These are phyloP conservation scores for Cryptosula pallasiana DNA, from an alignment of 2,888 invertebrate genomes.

Conservation along the genomic window DNA sequence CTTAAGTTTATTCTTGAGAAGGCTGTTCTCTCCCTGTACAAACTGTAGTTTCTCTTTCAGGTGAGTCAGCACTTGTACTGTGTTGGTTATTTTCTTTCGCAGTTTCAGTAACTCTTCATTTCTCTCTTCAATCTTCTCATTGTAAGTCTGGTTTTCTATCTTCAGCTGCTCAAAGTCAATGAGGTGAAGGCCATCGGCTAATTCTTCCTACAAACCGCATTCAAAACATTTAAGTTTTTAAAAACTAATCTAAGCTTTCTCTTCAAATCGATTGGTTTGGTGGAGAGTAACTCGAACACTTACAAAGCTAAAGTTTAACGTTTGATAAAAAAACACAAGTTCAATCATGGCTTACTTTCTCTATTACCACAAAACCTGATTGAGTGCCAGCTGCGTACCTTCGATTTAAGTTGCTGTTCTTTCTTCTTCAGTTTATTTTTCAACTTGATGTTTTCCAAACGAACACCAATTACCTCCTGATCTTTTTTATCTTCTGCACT, in stretches of 20 bases:
- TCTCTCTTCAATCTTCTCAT: conserved; percentile 60
- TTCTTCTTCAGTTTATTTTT: conserved; percentile 52
- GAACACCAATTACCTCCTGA: conserved; percentile 45
- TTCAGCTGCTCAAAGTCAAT: conserved; percentile 60
- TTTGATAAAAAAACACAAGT: no score
- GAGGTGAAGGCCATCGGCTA: conserved; percentile 57
- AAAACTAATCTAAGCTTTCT: no score
- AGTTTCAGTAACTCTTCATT: conserved; percentile 58
- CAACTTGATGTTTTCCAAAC: conserved; percentile 52
- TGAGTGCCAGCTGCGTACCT: no score
- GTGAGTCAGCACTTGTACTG: conserved; percentile 58
- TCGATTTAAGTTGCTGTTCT: conserved; percentile 50
- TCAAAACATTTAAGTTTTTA: no score
- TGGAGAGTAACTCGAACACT: no score
- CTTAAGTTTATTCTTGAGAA: conserved; percentile 38
- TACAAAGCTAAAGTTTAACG: no score
- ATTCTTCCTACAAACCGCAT: conserved; percentile 54
- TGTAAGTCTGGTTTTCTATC: conserved; percentile 58
- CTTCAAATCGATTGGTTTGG: no score
- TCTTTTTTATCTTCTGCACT: conserved; percentile 44
- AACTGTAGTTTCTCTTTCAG: conserved; percentile 58
- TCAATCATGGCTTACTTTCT: no score
- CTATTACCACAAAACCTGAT: no score
- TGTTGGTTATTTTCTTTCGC: conserved; percentile 55
- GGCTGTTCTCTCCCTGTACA: conserved; percentile 50